Conservation (phyloP, 1,140 invertebrate species). For the Xylocopa sonorina region DNA sequence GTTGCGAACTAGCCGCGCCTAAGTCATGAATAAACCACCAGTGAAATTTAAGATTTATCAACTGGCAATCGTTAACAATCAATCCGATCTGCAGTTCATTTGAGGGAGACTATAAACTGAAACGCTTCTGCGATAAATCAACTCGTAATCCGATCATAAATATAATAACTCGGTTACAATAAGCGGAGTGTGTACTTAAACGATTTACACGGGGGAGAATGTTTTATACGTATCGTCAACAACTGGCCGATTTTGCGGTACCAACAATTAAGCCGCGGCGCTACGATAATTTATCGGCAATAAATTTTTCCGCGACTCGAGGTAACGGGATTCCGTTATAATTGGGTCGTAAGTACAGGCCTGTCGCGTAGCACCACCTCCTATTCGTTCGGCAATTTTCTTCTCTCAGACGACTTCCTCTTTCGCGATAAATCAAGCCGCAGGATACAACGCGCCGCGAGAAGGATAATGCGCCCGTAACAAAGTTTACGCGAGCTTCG, state of each 20-base stretch:
- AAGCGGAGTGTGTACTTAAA: neutral
- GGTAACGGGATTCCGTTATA: slow-evolving; percentile 9
- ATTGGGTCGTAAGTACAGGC: slow-evolving; percentile 33
- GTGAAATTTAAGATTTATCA: neutral
- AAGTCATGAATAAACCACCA: neutral
- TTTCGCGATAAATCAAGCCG: slow-evolving; percentile 30
- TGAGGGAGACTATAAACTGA: neutral
- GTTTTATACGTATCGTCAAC: slow-evolving; percentile 30
- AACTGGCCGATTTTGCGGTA: neutral
- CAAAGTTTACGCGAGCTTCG: too few species aligned
- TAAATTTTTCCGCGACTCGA: slow-evolving; percentile 41
- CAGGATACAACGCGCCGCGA: neutral
- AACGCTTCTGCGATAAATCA: slow-evolving; percentile 15
- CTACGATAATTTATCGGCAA: slow-evolving; percentile 52
- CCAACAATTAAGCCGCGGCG: slow-evolving; percentile 50
- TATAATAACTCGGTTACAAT: slow-evolving; percentile 4
- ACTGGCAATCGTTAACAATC: neutral
- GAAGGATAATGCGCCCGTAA: slow-evolving; percentile 5
- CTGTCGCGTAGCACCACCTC: slow-evolving; percentile 22
- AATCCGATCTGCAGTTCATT: neutral
- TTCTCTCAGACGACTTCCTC: neutral
- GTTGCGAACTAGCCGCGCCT: neutral
- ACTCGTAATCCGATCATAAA: neutral
- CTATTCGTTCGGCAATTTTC: slow-evolving; percentile 32
- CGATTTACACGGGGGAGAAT: neutral